Base-by-base conservation (phyloP, 2,113 vertebrate species). In the Leucoraja erinaceus region DNA sequence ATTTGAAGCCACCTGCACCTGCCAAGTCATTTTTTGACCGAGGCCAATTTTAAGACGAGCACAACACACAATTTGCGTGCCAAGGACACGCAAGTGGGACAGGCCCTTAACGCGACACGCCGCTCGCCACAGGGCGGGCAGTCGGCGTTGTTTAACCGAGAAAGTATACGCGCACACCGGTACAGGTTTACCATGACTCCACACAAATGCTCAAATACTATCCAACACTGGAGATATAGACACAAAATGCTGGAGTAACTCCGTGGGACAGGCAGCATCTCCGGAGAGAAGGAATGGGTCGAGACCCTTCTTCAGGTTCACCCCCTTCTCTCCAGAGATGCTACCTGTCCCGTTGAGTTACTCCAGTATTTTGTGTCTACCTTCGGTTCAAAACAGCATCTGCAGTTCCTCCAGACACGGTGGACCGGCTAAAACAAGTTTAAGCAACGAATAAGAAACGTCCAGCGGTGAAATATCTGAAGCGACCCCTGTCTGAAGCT, bases 1-100 rank as follows among this genome's bases (percentile, higher is more conserved):
- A 91, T 38, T 90, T 90, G 66, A 68, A 68, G 61, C 31, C 31
- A 90, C 63, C 28, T 74, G 20, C 88, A 91, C 31, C 90, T 91
- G 90, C 68, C 63, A 91, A 91, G 54, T 25, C 22, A 72, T 38
- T 47, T n/a, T 72, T 47, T 72, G 38, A 54, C 38, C 90, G 0
- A 72, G 47, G 88, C 88, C 38, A 18, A 25, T 90, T 68, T 47
- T 33, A 33, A 22, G 38, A 10, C 88, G 16, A 31, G 84, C 25
- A 68, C 20, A 68, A 31, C n/a, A 9, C 1, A 22, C 1, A 38
- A 68, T 90, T n/a, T n/a, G n/a, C n/a, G n/a, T n/a, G n/a, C n/a
- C n/a, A n/a, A n/a, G n/a, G n/a, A n/a, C n/a, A n/a, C n/a, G n/a
- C n/a, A n/a, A n/a, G n/a, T n/a, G n/a, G n/a, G n/a, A n/a, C n/a